Evolutionary conservation across 2,888 invertebrate genomes (phyloP), one percentile per base, ranked within the genome.

Genomic region (Hedya salicella): DNA sequence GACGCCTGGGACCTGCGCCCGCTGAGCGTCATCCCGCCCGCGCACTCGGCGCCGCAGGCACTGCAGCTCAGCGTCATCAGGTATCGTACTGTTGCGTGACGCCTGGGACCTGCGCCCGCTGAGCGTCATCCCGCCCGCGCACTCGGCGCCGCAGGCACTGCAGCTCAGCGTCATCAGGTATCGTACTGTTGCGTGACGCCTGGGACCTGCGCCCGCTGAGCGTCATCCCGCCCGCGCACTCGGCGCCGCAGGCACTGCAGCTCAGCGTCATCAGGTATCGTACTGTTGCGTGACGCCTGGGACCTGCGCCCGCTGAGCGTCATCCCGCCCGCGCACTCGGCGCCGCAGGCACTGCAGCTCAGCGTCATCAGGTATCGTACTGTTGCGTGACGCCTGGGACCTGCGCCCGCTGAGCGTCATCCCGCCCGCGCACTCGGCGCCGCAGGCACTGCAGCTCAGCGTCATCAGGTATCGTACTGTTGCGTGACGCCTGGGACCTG

Each of bases 341-440:
- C 67, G 94, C 94, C 69, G 96, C 96, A 52, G 86, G 93, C 59
- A 94, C 36, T 2, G 9, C 36, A 36, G 6, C 36, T 36, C 36
- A 36, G 36, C 36, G 36, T 36, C 36, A 9, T 36, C 8, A 36
- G 36, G 36, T 36, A 36, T 8, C 13, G 36, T 36, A 9, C 36
- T 6, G 8, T 9, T 36, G 9, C 9, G 96, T 95, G 96, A 96
- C 73, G 95, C 96, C 70, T 97, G 97, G 97, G 96, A 97, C 86
- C 91, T 97, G 78, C 93, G 93, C 70, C 93, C 95, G 52, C 93
- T 96, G 53, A 89, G 94, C 59, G 94, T 95, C 81, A 92, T 97
- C 14, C 77, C 86, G 71, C 78, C 80, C 73, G 61, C 74, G 60
- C 56, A 67, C 46, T 39, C 42, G 13, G 64, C 62, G 77, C 14